Base-by-base conservation (phyloP, 2,797 vertebrate genomes). In the Micrastur ruficollis region DNA sequence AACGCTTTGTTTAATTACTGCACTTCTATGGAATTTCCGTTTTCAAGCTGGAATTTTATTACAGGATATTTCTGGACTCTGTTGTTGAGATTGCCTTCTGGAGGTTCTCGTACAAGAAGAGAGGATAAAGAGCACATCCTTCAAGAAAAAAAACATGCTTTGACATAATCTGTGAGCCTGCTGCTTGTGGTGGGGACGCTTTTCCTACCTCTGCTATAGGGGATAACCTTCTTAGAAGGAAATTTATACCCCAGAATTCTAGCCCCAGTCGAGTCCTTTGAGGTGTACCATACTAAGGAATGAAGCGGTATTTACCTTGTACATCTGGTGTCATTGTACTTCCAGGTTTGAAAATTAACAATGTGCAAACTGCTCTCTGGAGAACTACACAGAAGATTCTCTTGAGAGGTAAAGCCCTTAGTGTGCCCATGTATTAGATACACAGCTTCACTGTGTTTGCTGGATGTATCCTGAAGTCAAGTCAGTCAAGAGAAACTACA, bases 1-100 rank as follows among this genome's bases (percentile, higher is more conserved):
- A 67, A 42, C 0, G 0, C 29, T 49, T 21, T 50, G 18, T 81
- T 46, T 1, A 1, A 26, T 65, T 56, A 19, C n/a, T 72, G 46
- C 21, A 29, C 80, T 94, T 61, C 36, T 22, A 40, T 22, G 25
- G 25, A 73, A 70, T 70, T 76, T 56, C 59, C 67, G 14, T 27
- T 81, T 53, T 58, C 59, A 44, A n/a, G 17, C 7, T 32, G 76
- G 27, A 80, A 40, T 72, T 82, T 55, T 75, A 23, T 70, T 61
- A 8, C 38, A 53, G 19, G 56, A 40, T 68, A 17, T 5, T 86
- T 52, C 46, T 65, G 40, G 59, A 61, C 31, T 67, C 46, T 38
- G 27, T 36, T 78, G 55, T 36, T 78, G 55, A 58, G 32, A 25
- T 65, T 76, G 55, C 19, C 34, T 76, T 76, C 49, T 81, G 65